Percentiles rank a stretch among this genome's conserved stretches.
phyloP scores from a whole-genome alignment of 2,113 vertebrate genomes.

The Colistium nudipinnis region DNA sequence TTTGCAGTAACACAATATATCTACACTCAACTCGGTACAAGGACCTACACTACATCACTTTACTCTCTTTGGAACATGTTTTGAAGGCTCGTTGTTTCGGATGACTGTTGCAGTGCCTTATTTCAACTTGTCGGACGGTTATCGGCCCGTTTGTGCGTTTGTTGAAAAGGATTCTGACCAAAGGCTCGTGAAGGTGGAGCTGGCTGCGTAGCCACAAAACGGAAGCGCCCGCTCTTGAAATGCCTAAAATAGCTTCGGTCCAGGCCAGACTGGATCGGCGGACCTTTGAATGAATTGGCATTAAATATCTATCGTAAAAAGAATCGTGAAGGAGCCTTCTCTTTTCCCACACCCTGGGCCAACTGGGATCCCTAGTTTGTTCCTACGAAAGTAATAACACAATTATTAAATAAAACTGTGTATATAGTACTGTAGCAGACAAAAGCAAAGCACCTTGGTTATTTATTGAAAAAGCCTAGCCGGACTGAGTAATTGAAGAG shows the following conservation, averaged over 20 bases:
- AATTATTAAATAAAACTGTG: too few species aligned
- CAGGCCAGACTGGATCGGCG: neutral
- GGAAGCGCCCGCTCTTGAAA: slow-evolving; percentile 19
- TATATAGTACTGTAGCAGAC: neutral
- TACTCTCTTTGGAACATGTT: slow-evolving; percentile 22
- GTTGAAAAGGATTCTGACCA: slow-evolving; percentile 55
- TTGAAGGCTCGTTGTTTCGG: slow-evolving; percentile 25
- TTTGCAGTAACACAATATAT: slow-evolving; percentile 31
- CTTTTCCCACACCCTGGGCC: neutral
- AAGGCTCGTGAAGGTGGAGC: slow-evolving; percentile 57
- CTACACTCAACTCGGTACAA: slow-evolving; percentile 34
- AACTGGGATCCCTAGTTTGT: slow-evolving; percentile 1
- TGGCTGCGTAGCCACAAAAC: slow-evolving; percentile 23
- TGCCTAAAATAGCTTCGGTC: slow-evolving; percentile 8
- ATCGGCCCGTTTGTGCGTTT: slow-evolving; percentile 45
- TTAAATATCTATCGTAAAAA: slow-evolving; percentile 21
- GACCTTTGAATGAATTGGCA: slow-evolving; percentile 5
- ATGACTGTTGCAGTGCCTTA: slow-evolving; percentile 75
- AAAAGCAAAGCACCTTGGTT: slow-evolving; percentile 15
- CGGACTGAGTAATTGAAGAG: neutral
- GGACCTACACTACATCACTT: slow-evolving; percentile 71
- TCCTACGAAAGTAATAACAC: neutral
- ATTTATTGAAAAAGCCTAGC: neutral
- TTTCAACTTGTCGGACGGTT: slow-evolving; percentile 44
- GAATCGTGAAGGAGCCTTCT: slow-evolving; percentile 3